Conservation (phyloP, 2,113 vertebrate species). For the Pseudopipra pipra region DNA sequence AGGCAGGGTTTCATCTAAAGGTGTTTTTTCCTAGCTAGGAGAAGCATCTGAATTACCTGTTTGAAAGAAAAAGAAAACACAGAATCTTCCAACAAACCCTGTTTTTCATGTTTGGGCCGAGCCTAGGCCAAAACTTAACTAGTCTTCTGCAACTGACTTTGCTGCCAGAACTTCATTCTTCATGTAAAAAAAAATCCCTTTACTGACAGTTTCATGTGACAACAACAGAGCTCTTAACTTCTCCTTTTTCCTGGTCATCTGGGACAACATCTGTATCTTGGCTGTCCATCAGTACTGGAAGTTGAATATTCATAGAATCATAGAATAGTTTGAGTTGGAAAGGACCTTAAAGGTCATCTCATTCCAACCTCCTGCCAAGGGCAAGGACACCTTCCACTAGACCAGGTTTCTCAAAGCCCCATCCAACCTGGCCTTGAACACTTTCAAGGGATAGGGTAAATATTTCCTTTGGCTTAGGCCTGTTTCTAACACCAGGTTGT, state of each 20-base stretch:
- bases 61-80: not conserved
- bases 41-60: not conserved
- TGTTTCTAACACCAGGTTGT: not conserved
- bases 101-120: not conserved
- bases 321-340: not conserved
- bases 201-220: not conserved
- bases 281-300: not conserved
- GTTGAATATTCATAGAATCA: not conserved
- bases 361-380: not conserved
- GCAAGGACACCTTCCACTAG: not conserved
- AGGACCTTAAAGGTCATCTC: not conserved
- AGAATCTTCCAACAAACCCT: not conserved
- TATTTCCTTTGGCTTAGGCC: not conserved
- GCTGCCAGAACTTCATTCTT: not conserved
- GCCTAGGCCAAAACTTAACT: not conserved
- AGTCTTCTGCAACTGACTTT: not conserved
- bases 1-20: not conserved
- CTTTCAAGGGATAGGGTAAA: not conserved
- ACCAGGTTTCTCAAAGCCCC: not conserved
- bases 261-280: not conserved
- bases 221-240: not conserved
- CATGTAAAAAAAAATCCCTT: not conserved
- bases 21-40: not conserved
- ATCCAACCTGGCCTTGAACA: not conserved
- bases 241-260: not conserved